These are phyloP conservation scores for Arremon aurantiirostris DNA, from an alignment of 2,797 vertebrate genomes.

Conservation along the genomic window DNA sequence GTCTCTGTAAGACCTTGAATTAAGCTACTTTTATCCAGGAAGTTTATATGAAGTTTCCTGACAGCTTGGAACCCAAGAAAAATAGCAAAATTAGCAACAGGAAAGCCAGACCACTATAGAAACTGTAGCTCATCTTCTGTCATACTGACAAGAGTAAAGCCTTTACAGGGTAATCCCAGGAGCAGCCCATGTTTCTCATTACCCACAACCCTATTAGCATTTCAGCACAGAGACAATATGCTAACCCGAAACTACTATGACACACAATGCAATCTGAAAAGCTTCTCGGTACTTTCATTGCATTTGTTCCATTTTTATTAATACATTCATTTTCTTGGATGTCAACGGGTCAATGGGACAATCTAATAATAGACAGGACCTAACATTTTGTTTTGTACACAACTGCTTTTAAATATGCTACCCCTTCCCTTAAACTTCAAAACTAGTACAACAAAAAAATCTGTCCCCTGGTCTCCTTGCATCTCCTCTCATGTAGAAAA, in stretches of 20 bases:
- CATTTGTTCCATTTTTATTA: background rate
- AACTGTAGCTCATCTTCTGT: constrained; percentile 7
- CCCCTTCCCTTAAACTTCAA: background rate
- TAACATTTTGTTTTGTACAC: background rate
- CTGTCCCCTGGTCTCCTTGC: background rate
- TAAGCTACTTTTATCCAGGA: constrained; percentile 44
- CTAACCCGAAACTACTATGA: background rate
- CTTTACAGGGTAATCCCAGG: background rate
- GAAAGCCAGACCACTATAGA: background rate
- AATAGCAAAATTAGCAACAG: constrained; percentile 13
- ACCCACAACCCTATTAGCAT: background rate
- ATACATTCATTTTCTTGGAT: background rate
- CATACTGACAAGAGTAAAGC: background rate
- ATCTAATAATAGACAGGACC: background rate
- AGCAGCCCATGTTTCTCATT: background rate
- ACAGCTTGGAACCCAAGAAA: constrained; percentile 21
- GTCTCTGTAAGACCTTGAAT: constrained; percentile 9
- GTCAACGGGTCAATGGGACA: background rate
- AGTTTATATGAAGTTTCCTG: constrained; percentile 4
- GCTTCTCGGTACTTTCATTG: background rate
- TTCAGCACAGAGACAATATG: background rate
- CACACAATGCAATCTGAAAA: background rate
- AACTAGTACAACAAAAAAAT: background rate
- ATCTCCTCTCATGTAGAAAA: background rate
- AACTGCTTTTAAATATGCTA: background rate